Evolutionary conservation across 2,113 vertebrate genomes (phyloP).

Genomic region (Strigops habroptila): DNA sequence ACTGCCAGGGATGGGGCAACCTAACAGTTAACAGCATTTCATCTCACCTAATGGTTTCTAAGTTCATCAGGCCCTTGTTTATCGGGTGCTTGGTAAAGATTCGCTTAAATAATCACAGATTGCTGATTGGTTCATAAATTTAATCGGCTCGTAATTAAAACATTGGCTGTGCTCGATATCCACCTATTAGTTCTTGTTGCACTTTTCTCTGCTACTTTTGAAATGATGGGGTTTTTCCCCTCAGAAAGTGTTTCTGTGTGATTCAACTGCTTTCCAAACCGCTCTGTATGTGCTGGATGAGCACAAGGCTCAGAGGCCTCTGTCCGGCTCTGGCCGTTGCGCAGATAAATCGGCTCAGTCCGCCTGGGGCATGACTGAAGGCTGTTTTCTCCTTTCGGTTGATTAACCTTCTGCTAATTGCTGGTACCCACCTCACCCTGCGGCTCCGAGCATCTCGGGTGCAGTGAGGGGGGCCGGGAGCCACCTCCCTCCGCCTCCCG

Average conservation of each 20-base stretch:
- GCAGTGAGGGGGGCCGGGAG: not conserved
- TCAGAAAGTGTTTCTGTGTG: not conserved
- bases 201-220: not conserved
- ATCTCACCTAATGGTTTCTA: not conserved
- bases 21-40: not conserved
- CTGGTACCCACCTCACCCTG: not conserved
- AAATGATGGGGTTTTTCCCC: not conserved
- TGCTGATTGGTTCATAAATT: not conserved
- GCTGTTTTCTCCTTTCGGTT: not conserved
- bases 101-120: not conserved
- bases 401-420: not conserved
- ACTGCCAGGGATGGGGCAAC: not conserved
- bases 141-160: not conserved
- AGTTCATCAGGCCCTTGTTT: not conserved
- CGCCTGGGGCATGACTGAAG: not conserved
- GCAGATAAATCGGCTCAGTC: not conserved
- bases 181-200: not conserved
- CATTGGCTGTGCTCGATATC: not conserved
- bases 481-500: not conserved
- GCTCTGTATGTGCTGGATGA: accelerated
- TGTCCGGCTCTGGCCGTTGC: not conserved
- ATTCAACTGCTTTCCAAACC: not conserved
- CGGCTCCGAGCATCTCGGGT: not conserved
- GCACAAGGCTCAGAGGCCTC: not conserved
- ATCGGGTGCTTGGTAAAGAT: not conserved